Evolutionary conservation across 2,113 vertebrate species (phyloP).

Genomic region (Connochaetes taurinus): DNA sequence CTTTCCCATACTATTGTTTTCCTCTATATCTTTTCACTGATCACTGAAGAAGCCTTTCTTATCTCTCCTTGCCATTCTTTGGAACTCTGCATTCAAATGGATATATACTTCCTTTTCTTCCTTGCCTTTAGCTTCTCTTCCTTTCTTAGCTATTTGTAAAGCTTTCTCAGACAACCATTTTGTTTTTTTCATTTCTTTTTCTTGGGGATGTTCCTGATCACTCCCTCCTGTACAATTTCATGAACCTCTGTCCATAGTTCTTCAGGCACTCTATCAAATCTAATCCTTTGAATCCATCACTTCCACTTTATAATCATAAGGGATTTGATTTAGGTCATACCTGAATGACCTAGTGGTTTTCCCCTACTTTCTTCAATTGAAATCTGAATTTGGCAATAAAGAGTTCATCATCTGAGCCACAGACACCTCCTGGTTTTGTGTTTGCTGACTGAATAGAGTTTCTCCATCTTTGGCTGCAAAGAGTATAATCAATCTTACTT

Average conservation of each 20-base stretch:
- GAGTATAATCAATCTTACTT: background rate
- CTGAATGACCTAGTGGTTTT: background rate
- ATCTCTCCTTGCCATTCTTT: background rate
- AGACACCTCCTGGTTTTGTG: background rate
- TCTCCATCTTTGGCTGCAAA: background rate
- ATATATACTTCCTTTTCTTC: background rate
- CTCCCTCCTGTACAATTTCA: background rate
- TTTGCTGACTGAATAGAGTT: background rate
- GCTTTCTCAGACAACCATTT: background rate
- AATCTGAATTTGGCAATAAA: background rate
- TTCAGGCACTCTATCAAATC: background rate
- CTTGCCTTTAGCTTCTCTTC: background rate
- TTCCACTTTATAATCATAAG: background rate
- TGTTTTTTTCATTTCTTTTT: background rate
- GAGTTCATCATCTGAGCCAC: background rate
- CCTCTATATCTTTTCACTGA: background rate
- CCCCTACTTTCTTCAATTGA: background rate
- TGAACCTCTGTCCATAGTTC: background rate
- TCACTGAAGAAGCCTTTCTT: background rate
- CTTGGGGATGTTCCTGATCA: background rate
- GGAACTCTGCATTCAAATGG: background rate
- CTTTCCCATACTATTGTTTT: background rate
- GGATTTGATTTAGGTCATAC: background rate
- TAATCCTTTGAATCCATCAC: background rate
- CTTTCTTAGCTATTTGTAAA: background rate